phyloP scores from a whole-genome alignment of 2,888 invertebrate species.

The Spatulosminthurus flaviceps region DNA sequence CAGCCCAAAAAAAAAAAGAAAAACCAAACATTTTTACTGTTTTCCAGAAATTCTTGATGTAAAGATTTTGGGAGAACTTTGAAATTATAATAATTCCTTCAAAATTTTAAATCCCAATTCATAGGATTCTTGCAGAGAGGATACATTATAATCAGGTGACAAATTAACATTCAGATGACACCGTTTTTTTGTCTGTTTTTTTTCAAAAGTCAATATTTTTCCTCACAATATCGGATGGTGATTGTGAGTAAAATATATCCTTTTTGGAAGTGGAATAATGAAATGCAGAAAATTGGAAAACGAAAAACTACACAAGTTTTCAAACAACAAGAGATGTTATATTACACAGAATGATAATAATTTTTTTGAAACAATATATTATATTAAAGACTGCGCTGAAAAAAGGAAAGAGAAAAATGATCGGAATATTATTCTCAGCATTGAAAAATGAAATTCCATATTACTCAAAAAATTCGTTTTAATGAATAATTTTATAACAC shows the following conservation, averaged over 20 bases:
- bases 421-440: slow-evolving; percentile 29
- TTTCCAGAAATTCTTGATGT: neutral
- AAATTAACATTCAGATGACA: slow-evolving; percentile 46
- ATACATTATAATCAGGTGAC: slow-evolving; percentile 12
- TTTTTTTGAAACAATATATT: neutral
- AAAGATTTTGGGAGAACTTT: neutral
- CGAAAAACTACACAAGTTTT: neutral
- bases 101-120: neutral
- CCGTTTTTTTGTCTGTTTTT: slow-evolving; percentile 30
- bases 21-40: neutral
- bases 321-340: neutral
- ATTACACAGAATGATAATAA: no score
- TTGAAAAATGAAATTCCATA: slow-evolving; percentile 50
- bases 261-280: slow-evolving; percentile 2
- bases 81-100: neutral
- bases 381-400: neutral
- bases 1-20: neutral
- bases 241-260: slow-evolving; percentile 15
- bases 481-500: slow-evolving; percentile 3
- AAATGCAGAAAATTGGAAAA: slow-evolving; percentile 8
- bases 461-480: slow-evolving; percentile 35
- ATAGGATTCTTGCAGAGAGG: neutral
- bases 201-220: slow-evolving; percentile 16
- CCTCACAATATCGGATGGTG: no score
- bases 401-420: slow-evolving; percentile 7